Evolutionary conservation across 2,113 vertebrate species (phyloP), one percentile per base, ranked within the genome.

Genomic region (Etheostoma spectabile): DNA sequence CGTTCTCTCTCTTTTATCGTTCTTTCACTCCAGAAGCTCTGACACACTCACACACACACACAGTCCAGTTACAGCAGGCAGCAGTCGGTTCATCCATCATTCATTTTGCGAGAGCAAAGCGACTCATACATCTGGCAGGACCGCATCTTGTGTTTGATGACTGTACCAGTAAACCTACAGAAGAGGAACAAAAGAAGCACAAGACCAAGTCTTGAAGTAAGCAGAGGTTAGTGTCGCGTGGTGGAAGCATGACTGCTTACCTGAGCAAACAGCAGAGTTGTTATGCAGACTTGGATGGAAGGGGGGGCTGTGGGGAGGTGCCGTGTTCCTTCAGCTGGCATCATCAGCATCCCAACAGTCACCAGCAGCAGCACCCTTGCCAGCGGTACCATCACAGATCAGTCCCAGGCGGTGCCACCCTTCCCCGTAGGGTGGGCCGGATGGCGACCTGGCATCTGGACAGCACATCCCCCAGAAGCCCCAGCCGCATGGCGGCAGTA

Each of bases 261-360:
- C 95, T 97, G 69, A 92, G 90, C 80, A 88, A 94, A 89, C 96
- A 96, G 92, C 96, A 93, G 77, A 93, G 95, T 92, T 96, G 95
- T 87, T 90, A 93, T 93, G 74, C 91, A 48, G 95, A 93, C 70
- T 77, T 92, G 4, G 94, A 94, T 52, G 93, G 93, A 49, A 83
- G 93, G 78, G 94, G 38, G 88, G 93, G 74, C 49, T 30, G 51
- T 75, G 57, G 83, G 79, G 89, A 95, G 91, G 71, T 59, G 68
- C 95, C 56, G 42, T 96, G 95, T 61, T 90, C 95, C 60, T 96
- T 95, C 86, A 92, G 86, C 83, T 95, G 52, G 88, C 84, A 3
- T 65, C 95, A 83, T 74, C 85, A 91, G 30, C 90, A n/a, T 87
- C 87, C 83, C 53, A 86, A 33, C 68, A 45, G 3, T 53, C 72